Conservation (phyloP, 2,113 vertebrate genomes). For the Apodemus sylvaticus region DNA sequence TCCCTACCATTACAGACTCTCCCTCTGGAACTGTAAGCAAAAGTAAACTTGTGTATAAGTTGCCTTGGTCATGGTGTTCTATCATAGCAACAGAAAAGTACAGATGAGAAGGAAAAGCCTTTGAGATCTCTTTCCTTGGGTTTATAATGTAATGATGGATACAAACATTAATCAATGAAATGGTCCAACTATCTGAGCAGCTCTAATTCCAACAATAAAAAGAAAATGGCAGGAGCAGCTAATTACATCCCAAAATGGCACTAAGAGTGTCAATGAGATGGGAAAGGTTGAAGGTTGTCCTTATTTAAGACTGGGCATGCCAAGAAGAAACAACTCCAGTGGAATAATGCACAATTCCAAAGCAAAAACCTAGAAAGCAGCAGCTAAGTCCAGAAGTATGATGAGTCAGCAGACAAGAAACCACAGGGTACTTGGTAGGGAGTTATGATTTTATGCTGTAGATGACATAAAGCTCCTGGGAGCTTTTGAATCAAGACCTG, state of each 20-base stretch:
- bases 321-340: neutral
- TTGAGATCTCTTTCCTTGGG: neutral
- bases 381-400: neutral
- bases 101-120: neutral
- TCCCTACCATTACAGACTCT: neutral
- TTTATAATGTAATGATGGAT: neutral
- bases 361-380: neutral
- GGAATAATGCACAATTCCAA: neutral
- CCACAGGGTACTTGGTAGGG: neutral
- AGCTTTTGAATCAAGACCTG: neutral
- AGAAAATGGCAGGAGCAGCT: neutral
- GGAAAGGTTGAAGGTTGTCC: neutral
- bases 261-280: neutral
- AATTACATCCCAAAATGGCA: neutral
- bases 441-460: neutral
- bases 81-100: neutral
- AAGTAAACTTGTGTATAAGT: neutral
- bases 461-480: neutral
- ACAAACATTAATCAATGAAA: neutral
- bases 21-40: neutral
- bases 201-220: too few relatives aligned
- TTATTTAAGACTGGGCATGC: neutral
- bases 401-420: neutral
- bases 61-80: neutral
- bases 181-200: neutral